Base-by-base conservation (phyloP, 2,113 vertebrate genomes). In the Ctenodactylus gundi region DNA sequence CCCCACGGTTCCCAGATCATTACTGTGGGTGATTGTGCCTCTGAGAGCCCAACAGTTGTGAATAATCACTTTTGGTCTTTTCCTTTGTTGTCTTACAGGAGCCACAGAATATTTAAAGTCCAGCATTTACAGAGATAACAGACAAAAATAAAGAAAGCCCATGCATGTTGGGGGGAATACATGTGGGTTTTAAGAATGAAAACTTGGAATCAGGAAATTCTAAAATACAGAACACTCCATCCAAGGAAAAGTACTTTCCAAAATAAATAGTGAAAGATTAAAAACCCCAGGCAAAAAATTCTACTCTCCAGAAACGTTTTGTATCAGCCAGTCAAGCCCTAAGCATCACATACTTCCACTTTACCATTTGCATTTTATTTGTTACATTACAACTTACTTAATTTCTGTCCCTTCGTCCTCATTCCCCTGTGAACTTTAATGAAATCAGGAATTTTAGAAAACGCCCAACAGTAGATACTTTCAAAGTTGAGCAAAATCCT, bases 361-460 rank as follows among this genome's bases (percentile, higher is more conserved):
- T 91, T 27, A 88, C 23, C 87, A 58, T n/a, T 84, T n/a, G n/a
- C 76, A 70, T 94, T 83, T 90, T 82, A 93, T 90, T 91, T 88
- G 70, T 65, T 72, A 60, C 49, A 49, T 84, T 73, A 75, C 75
- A 94, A 95, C 93, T 90, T 73, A 55, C 80, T 72, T 95, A 80
- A 72, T 88, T 73, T 85, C 91, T 68, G 57, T 39, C 39, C 84
- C 41, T 89, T 51, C 75, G 76, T 51, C 58, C 23, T 39, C 31
- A 36, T 23, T 21, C 6, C 25, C 58, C 34, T 25, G 57, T 90
- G 70, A 91, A 94, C 72, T 80, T 92, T 82, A 96, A 96, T 92
- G 93, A 94, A 93, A 96, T 95, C 81, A 84, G 34, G 21, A 57
- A 84, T 87, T 96, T 96, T 73, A 88, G 39, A 29, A 93, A 94